Conservation (phyloP, 1,140 invertebrate species). For the Sinonovacula constricta region DNA sequence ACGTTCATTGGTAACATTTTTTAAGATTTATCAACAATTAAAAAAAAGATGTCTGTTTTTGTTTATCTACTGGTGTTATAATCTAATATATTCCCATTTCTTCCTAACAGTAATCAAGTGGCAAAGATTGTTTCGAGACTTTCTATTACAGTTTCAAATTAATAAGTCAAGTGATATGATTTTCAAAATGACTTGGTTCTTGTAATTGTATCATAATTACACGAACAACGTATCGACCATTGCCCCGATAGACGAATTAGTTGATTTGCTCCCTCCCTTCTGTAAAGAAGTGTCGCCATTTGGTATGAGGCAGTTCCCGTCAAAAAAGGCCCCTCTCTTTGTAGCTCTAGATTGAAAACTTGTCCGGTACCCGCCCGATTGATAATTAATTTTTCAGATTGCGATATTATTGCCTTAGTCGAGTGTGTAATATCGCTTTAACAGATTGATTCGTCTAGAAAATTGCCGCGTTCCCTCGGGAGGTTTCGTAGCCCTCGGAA, state of each 20-base stretch:
- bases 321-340: conserved; percentile 43
- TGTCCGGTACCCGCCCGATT: conserved; percentile 42
- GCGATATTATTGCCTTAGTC: conserved; percentile 55
- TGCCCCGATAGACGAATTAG: conserved; percentile 16
- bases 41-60: no score
- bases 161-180: no score
- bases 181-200: conserved; percentile 22
- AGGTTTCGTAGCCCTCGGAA: conserved; percentile 22
- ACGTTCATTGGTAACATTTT: no score
- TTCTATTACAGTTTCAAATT: no score
- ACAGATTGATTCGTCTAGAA: conserved; percentile 52
- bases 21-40: no score
- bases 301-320: no score
- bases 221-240: conserved; percentile 26
- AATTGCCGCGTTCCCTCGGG: conserved; percentile 40
- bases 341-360: conserved; percentile 37
- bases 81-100: no score
- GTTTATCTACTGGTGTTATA: no score
- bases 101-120: no score
- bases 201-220: conserved; percentile 23
- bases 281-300: conserved; percentile 10
- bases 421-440: conserved; percentile 56
- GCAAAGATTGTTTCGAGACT: no score
- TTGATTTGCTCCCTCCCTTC: conserved; percentile 26
- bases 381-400: conserved; percentile 57